Evolutionary conservation across 2,797 vertebrate species (phyloP).

Genomic region (Sebastes steindachneri): DNA sequence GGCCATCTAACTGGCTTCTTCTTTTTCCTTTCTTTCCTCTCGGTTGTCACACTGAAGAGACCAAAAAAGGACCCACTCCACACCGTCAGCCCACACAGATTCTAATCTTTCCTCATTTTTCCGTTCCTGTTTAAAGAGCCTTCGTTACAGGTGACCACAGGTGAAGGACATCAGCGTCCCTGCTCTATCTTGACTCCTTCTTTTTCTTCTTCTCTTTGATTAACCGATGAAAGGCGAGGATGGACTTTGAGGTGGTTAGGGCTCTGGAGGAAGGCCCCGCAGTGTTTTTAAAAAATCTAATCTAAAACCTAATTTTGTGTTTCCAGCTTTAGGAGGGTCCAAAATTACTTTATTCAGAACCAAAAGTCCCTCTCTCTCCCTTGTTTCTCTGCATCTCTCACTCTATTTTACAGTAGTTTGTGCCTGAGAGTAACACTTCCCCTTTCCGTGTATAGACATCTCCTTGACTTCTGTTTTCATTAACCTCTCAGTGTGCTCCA

Average conservation of each 20-base stretch:
- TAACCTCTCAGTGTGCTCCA: constrained; percentile 73
- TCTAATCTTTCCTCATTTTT: constrained; percentile 63
- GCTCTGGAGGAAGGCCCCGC: not conserved
- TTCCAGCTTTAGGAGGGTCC: constrained; percentile 16
- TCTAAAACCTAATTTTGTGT: constrained; percentile 44
- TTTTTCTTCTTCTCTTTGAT: constrained; percentile 26
- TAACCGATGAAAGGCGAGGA: constrained; percentile 34
- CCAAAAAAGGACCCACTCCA: constrained; percentile 39
- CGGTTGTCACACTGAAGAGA: constrained; percentile 46
- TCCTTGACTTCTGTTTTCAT: constrained; percentile 75
- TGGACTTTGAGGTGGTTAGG: not conserved
- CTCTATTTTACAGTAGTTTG: not conserved
- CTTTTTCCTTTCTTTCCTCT: constrained; percentile 28
- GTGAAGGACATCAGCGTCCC: constrained; percentile 52
- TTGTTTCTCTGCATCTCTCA: not conserved
- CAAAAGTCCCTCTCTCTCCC: not conserved
- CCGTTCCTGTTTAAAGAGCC: constrained; percentile 47
- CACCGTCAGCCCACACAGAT: constrained; percentile 56
- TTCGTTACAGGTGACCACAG: constrained; percentile 55
- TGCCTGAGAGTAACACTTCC: constrained; percentile 24
- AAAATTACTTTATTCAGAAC: constrained; percentile 27
- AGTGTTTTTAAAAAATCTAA: constrained; percentile 3
- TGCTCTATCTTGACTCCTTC: constrained; percentile 1
- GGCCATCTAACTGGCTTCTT: constrained; percentile 25
- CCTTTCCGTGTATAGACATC: constrained; percentile 16